Conservation (phyloP, 2,797 vertebrate genomes). For the Selene dorsalis region DNA sequence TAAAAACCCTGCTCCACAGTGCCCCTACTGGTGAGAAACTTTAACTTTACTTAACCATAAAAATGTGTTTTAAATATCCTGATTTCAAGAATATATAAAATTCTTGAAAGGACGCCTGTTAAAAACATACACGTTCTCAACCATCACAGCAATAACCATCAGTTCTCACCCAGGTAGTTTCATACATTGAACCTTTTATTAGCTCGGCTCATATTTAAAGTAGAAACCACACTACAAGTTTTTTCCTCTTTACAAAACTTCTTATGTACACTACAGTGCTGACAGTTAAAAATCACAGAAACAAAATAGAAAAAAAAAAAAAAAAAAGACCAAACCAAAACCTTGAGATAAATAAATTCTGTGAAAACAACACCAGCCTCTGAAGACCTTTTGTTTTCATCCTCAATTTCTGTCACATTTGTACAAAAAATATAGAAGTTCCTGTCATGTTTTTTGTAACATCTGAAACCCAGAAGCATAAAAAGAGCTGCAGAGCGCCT, state of each 20-base stretch:
- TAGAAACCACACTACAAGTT: slow-evolving; percentile 98
- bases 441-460: slow-evolving; percentile 87
- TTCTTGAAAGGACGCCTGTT: too few relatives aligned
- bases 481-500: slow-evolving; percentile 89
- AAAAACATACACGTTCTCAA: not conserved
- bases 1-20: too few relatives aligned
- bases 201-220: slow-evolving; percentile 93
- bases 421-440: slow-evolving; percentile 93
- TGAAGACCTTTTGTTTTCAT: slow-evolving; percentile 82
- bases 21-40: too few relatives aligned
- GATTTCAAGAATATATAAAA: not conserved
- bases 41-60: too few relatives aligned
- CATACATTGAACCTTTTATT: slow-evolving; percentile 94
- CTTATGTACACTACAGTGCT: slow-evolving; percentile 99
- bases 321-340: slow-evolving; percentile 59
- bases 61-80: not conserved
- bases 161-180: not conserved
- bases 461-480: slow-evolving; percentile 64
- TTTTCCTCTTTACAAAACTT: slow-evolving; percentile 87
- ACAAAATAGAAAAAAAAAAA: slow-evolving; percentile 67
- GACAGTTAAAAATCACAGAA: slow-evolving; percentile 89
- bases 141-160: slow-evolving; percentile 4
- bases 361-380: slow-evolving; percentile 86
- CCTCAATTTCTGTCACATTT: slow-evolving; percentile 90
- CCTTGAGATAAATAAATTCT: slow-evolving; percentile 95